These are phyloP conservation scores for Takifugu flavidus DNA, from an alignment of 2,113 vertebrate genomes.

Conservation along the genomic window DNA sequence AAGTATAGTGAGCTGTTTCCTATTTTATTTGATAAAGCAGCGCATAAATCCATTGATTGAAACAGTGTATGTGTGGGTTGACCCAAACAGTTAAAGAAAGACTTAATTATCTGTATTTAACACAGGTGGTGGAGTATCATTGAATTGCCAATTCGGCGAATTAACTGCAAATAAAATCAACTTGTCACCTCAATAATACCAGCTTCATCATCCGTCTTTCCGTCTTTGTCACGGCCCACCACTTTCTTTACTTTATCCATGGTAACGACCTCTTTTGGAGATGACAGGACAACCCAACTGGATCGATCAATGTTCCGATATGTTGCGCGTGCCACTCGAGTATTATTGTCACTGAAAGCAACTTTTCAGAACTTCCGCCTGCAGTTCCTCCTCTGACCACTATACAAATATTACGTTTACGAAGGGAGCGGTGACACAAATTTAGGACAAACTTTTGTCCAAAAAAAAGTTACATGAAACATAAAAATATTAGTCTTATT, in stretches of 20 bases:
- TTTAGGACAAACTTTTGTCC: too few relatives aligned
- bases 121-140: neutral
- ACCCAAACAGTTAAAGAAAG: too few relatives aligned
- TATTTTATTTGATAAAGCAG: too few relatives aligned
- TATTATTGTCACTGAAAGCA: neutral
- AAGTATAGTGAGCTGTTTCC: too few relatives aligned
- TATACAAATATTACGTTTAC: rapidly evolving
- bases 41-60: too few relatives aligned
- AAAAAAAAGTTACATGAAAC: too few relatives aligned
- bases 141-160: neutral
- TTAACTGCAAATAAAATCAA: neutral
- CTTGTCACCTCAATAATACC: slow-evolving; percentile 77
- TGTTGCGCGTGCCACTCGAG: neutral
- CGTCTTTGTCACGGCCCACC: slow-evolving; percentile 79
- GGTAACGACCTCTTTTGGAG: neutral
- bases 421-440: slow-evolving; percentile 31
- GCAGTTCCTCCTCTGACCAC: slow-evolving; percentile 33
- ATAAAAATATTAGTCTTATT: too few relatives aligned
- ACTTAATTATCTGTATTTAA: too few relatives aligned
- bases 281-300: neutral
- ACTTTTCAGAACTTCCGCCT: slow-evolving; percentile 68
- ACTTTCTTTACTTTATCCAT: slow-evolving; percentile 92
- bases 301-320: neutral
- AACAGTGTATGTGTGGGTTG: too few relatives aligned
- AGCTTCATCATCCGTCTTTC: slow-evolving; percentile 25